Conservation (phyloP, 2,797 vertebrate genomes). For the Rhyacichthys aspro region DNA sequence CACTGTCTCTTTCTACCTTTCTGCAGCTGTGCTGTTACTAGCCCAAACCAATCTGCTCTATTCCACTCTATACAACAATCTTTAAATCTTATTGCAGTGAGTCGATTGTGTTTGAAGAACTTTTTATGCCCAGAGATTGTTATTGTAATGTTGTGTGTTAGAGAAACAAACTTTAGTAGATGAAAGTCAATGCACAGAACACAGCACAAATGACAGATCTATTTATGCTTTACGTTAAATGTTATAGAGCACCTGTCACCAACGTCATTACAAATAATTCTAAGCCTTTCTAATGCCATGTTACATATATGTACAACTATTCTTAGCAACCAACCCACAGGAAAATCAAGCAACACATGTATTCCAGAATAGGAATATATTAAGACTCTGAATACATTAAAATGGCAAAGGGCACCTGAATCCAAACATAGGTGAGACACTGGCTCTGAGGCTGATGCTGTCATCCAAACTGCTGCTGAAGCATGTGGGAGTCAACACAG, state of each 20-base stretch:
- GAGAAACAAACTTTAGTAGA: too few relatives aligned
- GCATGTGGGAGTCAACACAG: slow-evolving; percentile 69
- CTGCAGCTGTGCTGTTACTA: slow-evolving; percentile 3
- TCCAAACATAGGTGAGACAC: slow-evolving; percentile 55
- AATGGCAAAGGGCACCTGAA: slow-evolving; percentile 56
- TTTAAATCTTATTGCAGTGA: not conserved
- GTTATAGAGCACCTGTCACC: too few relatives aligned
- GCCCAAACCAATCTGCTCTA: not conserved
- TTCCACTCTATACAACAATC: not conserved
- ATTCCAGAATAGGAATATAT: slow-evolving; percentile 13
- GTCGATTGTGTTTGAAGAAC: too few relatives aligned
- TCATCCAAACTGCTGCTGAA: slow-evolving; percentile 62
- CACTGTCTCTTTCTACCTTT: not conserved
- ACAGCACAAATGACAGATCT: too few relatives aligned
- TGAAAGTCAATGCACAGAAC: too few relatives aligned
- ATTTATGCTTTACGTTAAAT: too few relatives aligned
- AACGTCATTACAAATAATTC: too few relatives aligned
- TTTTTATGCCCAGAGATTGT: too few relatives aligned
- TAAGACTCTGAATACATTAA: slow-evolving; percentile 32
- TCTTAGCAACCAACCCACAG: not conserved
- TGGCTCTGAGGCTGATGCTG: slow-evolving; percentile 49
- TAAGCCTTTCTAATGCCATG: too few relatives aligned
- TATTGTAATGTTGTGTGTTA: too few relatives aligned
- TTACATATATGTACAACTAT: too few relatives aligned
- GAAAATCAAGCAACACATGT: slow-evolving; percentile 12